Conservation (phyloP, 2,113 vertebrate genomes). For the Malurus cyaneus region DNA sequence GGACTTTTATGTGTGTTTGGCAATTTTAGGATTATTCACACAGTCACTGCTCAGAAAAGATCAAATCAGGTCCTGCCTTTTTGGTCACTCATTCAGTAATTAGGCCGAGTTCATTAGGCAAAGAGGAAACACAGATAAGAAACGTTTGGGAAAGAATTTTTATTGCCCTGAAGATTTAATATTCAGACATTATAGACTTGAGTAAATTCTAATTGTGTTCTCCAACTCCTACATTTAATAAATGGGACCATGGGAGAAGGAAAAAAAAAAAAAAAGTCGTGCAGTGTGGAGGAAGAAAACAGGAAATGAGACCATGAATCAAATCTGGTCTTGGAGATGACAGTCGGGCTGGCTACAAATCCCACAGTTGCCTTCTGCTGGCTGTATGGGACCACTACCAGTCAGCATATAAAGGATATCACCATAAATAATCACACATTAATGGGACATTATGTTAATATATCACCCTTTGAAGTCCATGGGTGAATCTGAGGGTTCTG, state of each 20-base stretch:
- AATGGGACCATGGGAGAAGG: constrained; percentile 11
- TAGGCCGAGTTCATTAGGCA: background rate
- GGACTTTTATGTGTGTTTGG: background rate
- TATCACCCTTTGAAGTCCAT: background rate
- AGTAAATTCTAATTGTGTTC: constrained; percentile 59
- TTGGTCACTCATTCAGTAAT: background rate
- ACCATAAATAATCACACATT: constrained; percentile 15
- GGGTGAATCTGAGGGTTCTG: background rate
- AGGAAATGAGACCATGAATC: constrained; percentile 69
- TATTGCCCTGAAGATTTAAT: constrained; percentile 19
- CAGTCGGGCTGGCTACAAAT: constrained; percentile 18
- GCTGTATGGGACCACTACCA: background rate
- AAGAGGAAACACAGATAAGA: background rate
- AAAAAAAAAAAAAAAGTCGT: background rate
- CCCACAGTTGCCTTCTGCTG: constrained; percentile 4
- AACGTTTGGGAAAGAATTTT: background rate
- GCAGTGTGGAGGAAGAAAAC: constrained; percentile 29
- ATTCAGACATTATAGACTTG: constrained; percentile 11
- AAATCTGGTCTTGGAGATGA: constrained; percentile 43
- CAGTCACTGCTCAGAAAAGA: background rate
- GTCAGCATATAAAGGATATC: constrained; percentile 24
- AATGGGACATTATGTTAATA: background rate
- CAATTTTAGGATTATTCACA: background rate
- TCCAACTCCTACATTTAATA: constrained; percentile 51
- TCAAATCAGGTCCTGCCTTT: background rate